Evolutionary conservation across 2,888 invertebrate species (phyloP).

Genomic region (Conistra vaccinii): DNA sequence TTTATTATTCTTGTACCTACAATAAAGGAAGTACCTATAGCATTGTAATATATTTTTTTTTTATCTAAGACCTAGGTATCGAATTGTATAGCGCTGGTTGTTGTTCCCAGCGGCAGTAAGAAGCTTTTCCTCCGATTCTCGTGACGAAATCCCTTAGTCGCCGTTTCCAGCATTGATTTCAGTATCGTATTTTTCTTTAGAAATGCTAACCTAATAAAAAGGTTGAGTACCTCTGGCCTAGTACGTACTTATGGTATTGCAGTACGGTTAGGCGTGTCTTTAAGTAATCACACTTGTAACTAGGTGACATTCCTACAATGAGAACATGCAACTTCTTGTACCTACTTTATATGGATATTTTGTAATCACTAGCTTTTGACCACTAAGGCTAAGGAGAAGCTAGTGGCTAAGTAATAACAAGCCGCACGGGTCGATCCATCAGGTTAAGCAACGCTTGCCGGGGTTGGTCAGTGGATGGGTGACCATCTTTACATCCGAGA

Average conservation of each 20-base stretch:
- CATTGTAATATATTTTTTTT: no score
- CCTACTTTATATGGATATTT: neutral
- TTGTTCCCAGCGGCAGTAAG: neutral
- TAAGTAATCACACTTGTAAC: slow-evolving; percentile 52
- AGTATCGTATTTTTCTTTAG: neutral
- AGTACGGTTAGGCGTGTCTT: slow-evolving; percentile 38
- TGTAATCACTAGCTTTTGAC: neutral
- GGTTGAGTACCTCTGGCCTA: slow-evolving; percentile 32
- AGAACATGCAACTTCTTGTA: slow-evolving; percentile 29
- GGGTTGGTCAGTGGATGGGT: no score
- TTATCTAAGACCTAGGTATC: neutral
- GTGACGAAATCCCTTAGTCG: neutral
- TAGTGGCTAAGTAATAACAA: no score
- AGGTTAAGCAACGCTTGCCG: no score
- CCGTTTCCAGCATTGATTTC: neutral
- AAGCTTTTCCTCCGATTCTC: slow-evolving; percentile 9
- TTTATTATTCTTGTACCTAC: no score
- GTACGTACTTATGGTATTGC: slow-evolving; percentile 4
- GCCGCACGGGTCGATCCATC: neutral
- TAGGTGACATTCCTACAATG: slow-evolving; percentile 23
- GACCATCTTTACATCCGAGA: neutral
- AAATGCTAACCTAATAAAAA: neutral
- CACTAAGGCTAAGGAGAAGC: no score
- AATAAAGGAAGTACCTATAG: no score
- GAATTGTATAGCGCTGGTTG: neutral